Evolutionary conservation across 2,888 invertebrate species (phyloP).

Genomic region (Chrysolina americana): DNA sequence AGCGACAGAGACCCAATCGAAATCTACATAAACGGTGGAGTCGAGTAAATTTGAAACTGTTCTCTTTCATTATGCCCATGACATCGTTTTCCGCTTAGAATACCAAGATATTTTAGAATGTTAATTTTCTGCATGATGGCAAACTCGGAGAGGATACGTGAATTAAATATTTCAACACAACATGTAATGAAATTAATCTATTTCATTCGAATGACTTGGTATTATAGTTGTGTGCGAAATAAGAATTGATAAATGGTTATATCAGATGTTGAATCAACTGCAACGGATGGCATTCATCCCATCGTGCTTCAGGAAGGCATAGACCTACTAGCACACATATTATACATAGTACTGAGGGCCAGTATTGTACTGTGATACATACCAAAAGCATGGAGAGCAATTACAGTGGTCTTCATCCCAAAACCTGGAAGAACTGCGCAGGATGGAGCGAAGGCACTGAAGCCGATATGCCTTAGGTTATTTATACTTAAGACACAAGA

Average conservation of each 20-base stretch:
- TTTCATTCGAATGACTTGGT: neutral
- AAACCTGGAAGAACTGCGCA: too few relatives aligned
- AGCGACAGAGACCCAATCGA: constrained; percentile 25
- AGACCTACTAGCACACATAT: too few relatives aligned
- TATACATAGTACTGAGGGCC: too few relatives aligned
- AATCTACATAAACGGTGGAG: constrained; percentile 41
- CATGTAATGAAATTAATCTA: neutral
- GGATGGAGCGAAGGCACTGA: too few relatives aligned
- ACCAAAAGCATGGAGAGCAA: too few relatives aligned
- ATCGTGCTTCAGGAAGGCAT: too few relatives aligned
- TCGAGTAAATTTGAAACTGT: constrained; percentile 25
- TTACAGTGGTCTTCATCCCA: too few relatives aligned
- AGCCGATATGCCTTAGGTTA: too few relatives aligned
- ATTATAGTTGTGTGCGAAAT: neutral
- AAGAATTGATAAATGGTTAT: neutral
- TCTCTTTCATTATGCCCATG: constrained; percentile 40
- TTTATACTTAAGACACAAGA: too few relatives aligned
- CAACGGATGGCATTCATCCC: too few relatives aligned
- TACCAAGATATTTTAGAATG: constrained; percentile 39
- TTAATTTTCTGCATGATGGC: constrained; percentile 33
- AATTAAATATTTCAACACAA: neutral
- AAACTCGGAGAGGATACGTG: constrained; percentile 8
- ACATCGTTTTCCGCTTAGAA: constrained; percentile 33
- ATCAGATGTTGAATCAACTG: too few relatives aligned
- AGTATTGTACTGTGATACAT: too few relatives aligned